Percentiles rank a stretch among this genome's conserved stretches.
phyloP scores from a whole-genome alignment of 2,888 invertebrate genomes.

The Apotomis capreana region DNA sequence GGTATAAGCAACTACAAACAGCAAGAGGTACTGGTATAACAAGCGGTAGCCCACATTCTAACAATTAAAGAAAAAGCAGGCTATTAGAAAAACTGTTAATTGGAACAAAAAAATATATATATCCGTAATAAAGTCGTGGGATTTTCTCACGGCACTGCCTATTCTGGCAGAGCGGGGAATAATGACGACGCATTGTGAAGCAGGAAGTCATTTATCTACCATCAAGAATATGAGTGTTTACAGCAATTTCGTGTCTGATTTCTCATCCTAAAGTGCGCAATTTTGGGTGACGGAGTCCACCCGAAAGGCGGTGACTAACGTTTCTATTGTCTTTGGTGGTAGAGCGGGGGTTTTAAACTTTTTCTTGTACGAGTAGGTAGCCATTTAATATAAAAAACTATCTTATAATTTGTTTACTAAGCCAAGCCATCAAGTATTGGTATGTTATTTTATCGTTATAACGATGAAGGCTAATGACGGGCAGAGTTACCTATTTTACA shows the following conservation, averaged over 20 bases:
- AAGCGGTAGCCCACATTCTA: conserved; percentile 48
- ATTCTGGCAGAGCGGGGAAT: conserved; percentile 72
- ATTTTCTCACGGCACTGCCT: conserved; percentile 77
- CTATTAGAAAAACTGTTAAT: conserved; percentile 81
- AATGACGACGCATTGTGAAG: conserved; percentile 81
- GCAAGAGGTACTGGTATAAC: too few species aligned
- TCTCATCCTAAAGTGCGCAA: conserved; percentile 79
- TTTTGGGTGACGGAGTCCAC: conserved; percentile 65
- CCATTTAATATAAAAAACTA: too few species aligned
- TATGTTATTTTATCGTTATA: too few species aligned
- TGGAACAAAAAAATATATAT: conserved; percentile 81
- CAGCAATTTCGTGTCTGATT: conserved; percentile 81
- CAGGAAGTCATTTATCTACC: conserved; percentile 84
- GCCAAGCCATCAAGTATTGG: too few species aligned
- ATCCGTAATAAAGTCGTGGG: conserved; percentile 82
- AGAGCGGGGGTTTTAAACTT: not conserved
- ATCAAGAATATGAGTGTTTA: conserved; percentile 83
- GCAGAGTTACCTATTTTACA: too few species aligned
- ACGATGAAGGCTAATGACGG: too few species aligned
- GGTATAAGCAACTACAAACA: not conserved
- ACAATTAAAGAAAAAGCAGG: conserved; percentile 81
- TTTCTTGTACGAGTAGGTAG: too few species aligned
- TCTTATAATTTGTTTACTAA: too few species aligned
- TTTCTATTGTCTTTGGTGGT: conserved; percentile 46
- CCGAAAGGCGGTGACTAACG: conserved; percentile 57